Conservation (phyloP, 1,140 invertebrate species). For the Monomorium pharaonis region DNA sequence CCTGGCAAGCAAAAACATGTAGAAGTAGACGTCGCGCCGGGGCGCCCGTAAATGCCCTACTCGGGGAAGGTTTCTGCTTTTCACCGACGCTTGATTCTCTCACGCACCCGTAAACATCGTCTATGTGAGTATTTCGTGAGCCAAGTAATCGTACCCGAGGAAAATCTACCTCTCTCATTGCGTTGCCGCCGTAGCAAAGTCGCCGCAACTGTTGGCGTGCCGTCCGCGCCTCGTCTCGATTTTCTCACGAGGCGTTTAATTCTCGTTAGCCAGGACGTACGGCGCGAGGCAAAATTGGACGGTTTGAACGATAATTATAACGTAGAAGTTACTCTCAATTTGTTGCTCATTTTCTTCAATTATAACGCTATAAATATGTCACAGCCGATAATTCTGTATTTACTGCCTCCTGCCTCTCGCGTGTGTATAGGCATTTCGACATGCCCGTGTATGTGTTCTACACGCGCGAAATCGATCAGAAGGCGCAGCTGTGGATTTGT, state of each 20-base stretch:
- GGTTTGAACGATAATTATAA: slow-evolving; percentile 8
- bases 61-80: neutral
- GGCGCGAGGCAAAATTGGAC: neutral
- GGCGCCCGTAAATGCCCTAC: neutral
- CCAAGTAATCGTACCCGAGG: neutral
- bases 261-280: too few relatives aligned
- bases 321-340: neutral
- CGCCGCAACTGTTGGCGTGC: too few relatives aligned
- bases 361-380: slow-evolving; percentile 11
- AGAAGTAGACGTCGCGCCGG: neutral
- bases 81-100: neutral
- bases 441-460: neutral
- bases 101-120: neutral
- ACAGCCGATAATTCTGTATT: neutral
- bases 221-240: neutral
- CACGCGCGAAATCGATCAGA: slow-evolving; percentile 5
- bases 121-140: neutral
- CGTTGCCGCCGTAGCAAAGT: too few relatives aligned
- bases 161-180: neutral
- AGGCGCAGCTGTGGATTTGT: slow-evolving; percentile 23
- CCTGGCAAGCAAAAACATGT: neutral
- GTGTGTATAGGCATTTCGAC: neutral
- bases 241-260: neutral
- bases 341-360: neutral
- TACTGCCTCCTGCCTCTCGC: neutral